Conservation (phyloP, 2,888 invertebrate species). For the Temnothorax ravouxi region DNA sequence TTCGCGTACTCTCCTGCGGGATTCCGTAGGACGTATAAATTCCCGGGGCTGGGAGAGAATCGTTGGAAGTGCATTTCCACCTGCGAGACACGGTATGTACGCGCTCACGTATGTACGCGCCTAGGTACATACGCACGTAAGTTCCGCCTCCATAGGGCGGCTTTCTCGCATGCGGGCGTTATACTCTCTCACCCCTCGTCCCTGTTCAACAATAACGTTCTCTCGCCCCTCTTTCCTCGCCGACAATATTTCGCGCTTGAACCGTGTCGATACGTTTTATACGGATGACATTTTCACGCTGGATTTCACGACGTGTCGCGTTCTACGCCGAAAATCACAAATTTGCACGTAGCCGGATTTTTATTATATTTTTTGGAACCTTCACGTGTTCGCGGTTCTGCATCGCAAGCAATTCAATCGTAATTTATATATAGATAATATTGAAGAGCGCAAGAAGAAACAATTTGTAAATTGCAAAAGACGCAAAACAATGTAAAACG, state of each 20-base stretch:
- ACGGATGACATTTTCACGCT: slow-evolving; percentile 39
- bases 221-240: slow-evolving; percentile 3
- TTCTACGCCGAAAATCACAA: background rate
- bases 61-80: slow-evolving; percentile 18
- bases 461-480: background rate
- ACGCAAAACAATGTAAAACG: background rate
- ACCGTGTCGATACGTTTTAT: slow-evolving; percentile 27
- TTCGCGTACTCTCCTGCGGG: slow-evolving; percentile 20
- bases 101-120: background rate
- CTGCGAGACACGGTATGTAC: slow-evolving; percentile 8
- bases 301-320: slow-evolving; percentile 18
- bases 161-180: slow-evolving; percentile 48
- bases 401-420: background rate
- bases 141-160: background rate
- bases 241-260: slow-evolving; percentile 50
- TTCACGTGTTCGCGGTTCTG: background rate
- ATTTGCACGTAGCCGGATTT: background rate
- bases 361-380: background rate
- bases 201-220: slow-evolving; percentile 7
- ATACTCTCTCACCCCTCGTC: background rate
- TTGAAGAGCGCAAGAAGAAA: background rate
- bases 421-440: background rate
- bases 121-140: background rate
- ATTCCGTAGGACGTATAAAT: slow-evolving; percentile 20
- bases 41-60: background rate